Base-by-base conservation (phyloP, 1,140 invertebrate genomes). In the Anoplophora glabripennis region DNA sequence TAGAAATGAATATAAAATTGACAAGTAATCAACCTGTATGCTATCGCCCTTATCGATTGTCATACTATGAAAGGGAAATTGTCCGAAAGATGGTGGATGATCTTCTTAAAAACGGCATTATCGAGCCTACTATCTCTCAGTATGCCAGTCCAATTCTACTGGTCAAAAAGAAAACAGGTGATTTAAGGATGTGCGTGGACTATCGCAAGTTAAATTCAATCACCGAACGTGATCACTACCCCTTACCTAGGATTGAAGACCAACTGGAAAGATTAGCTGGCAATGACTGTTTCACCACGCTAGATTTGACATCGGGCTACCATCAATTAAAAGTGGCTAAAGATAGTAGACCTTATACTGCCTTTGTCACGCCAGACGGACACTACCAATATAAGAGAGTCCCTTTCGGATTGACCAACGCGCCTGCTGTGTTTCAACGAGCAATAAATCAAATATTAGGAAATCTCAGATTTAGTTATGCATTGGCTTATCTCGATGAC, bases 111-210 rank as follows among this genome's bases (percentile, higher is more conserved):
- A 37, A 37, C 36, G n/a, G n/a, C 36, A 37, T 37, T 8, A 37
- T 37, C n/a, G 36, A 37, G 36, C 7, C 7, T 8, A 8, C n/a
- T 7, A n/a, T n/a, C n/a, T 74, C 71, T 14, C 73, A 72, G 21
- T 83, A 77, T 72, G 65, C 72, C 9, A 74, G 73, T 49, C 78
- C 77, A 0, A 61, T 81, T 0, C 72, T 81, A 0, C 40, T 73
- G n/a, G 64, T 72, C 0, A 59, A 61, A 21, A 69, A 72, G 18
- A 69, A 71, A 45, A 66, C 67, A 46, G 65, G 69, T 8, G 40
- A 53, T 5, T 45, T 57, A 17, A 48, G 71, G 18, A 40, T 73
- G n/a, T 69, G 65, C 46, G 54, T 69, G 1, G 71, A 74, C 44
- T 73, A 51, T 53, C 18, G 69, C 7, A 59, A 58, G 10, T 17